phyloP scores from a whole-genome alignment of 2,113 vertebrate species.

The Nannospalax galili region DNA sequence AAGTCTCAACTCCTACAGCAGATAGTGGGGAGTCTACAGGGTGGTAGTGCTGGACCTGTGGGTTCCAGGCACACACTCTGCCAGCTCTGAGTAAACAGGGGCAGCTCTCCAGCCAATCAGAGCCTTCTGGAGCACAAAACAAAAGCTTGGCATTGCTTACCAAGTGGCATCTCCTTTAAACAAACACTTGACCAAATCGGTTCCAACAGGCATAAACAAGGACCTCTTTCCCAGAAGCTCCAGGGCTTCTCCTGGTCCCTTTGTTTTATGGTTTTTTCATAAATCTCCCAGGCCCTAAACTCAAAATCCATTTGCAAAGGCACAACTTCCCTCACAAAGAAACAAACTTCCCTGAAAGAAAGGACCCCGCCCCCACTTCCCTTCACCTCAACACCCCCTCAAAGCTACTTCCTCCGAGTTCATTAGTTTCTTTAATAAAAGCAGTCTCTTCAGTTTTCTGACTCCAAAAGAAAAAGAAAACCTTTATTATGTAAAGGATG shows the following conservation, averaged over 20 bases:
- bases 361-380: neutral
- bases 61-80: neutral
- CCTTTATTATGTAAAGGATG: conserved; percentile 75
- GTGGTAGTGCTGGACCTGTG: conserved; percentile 52
- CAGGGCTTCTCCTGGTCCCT: neutral
- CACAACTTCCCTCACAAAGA: neutral
- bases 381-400: neutral
- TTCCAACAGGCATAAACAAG: conserved; percentile 64
- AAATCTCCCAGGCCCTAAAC: conserved; percentile 60
- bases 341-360: neutral
- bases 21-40: conserved; percentile 67
- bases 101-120: conserved; percentile 69
- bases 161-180: conserved; percentile 79
- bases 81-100: conserved; percentile 64
- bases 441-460: conserved; percentile 63
- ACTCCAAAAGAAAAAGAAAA: conserved; percentile 64
- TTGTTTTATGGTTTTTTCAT: conserved; percentile 13
- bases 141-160: conserved; percentile 61
- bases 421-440: conserved; percentile 59
- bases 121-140: conserved; percentile 68
- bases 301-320: conserved; percentile 27
- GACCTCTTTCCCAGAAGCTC: conserved; percentile 68
- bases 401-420: conserved; percentile 46
- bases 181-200: conserved; percentile 63
- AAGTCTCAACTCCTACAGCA: conserved; percentile 28